Evolutionary conservation across 2,797 vertebrate species (phyloP).

Genomic region (Spatula clypeata): DNA sequence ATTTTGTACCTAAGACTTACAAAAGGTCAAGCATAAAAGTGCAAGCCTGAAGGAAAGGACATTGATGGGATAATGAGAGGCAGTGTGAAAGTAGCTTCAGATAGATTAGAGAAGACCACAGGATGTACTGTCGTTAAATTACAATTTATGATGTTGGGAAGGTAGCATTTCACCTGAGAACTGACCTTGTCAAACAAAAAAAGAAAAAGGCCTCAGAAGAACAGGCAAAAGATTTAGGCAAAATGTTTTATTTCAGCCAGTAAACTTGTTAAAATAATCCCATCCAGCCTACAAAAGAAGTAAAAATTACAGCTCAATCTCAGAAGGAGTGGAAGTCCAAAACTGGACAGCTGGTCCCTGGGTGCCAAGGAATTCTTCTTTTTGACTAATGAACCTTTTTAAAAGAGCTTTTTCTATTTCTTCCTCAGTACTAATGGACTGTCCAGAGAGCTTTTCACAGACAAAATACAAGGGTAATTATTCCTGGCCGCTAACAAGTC

Average conservation of each 20-base stretch:
- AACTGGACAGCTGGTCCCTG: background rate
- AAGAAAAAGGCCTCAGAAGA: background rate
- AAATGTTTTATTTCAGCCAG: background rate
- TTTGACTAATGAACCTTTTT: background rate
- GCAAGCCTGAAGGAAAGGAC: background rate
- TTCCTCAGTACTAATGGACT: conserved; percentile 66
- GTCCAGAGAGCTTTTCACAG: conserved; percentile 40
- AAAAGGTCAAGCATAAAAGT: background rate
- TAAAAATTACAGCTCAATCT: background rate
- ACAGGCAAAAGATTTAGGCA: background rate
- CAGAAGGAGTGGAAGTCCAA: background rate
- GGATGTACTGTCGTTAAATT: background rate
- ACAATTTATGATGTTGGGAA: background rate
- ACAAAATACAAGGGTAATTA: conserved; percentile 76
- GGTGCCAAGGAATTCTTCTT: background rate
- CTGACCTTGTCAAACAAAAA: background rate
- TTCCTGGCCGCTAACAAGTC: conserved; percentile 66
- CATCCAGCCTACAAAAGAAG: background rate
- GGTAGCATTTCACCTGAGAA: background rate
- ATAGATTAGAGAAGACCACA: background rate
- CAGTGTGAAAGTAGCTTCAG: background rate
- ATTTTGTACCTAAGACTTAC: background rate
- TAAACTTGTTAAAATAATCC: background rate
- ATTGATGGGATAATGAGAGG: background rate
- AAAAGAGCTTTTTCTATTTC: conserved; percentile 16